A percentile compares a stretch with the other conserved stretches of the same genome.
These are phyloP conservation scores for Pseudopleuronectes americanus DNA, from an alignment of 2,797 vertebrate genomes.

Conservation along the genomic window DNA sequence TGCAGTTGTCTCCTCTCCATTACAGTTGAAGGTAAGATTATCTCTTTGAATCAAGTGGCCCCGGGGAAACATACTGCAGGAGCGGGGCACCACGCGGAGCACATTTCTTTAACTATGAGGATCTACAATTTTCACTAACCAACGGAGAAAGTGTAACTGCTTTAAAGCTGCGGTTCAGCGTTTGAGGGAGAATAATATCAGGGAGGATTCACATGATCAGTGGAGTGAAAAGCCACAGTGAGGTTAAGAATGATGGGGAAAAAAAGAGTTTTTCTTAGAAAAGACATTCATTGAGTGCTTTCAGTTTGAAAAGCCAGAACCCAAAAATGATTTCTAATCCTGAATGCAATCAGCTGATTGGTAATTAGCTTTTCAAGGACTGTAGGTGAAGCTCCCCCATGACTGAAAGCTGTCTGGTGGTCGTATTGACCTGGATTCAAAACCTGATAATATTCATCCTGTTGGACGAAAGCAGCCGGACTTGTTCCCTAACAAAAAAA, in stretches of 20 bases:
- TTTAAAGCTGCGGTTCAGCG: slow-evolving; percentile 17
- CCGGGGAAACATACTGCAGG: slow-evolving; percentile 13
- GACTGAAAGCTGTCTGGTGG: slow-evolving; percentile 8
- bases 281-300: slow-evolving; percentile 15
- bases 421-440: slow-evolving; percentile 31
- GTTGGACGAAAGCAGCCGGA: slow-evolving; percentile 12
- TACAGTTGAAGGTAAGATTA: slow-evolving; percentile 17
- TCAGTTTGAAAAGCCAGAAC: slow-evolving; percentile 14
- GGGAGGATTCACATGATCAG: slow-evolving; percentile 33
- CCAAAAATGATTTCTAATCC: slow-evolving; percentile 20
- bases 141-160: slow-evolving; percentile 21
- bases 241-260: slow-evolving; percentile 36
- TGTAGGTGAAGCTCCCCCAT: slow-evolving; percentile 2
- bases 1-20: slow-evolving; percentile 8
- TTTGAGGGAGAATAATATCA: slow-evolving; percentile 23
- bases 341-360: slow-evolving; percentile 61
- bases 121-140: slow-evolving; percentile 15
- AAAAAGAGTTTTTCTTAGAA: slow-evolving; percentile 1
- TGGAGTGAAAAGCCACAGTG: slow-evolving; percentile 23
- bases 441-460: slow-evolving; percentile 7
- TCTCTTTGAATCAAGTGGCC: slow-evolving; percentile 24
- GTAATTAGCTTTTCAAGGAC: slow-evolving; percentile 42
- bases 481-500: not conserved
- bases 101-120: not conserved
- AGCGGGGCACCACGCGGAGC: slow-evolving; percentile 7